These are phyloP conservation scores for Tenthredo livida DNA, from an alignment of 2,888 invertebrate genomes.

Conservation along the genomic window DNA sequence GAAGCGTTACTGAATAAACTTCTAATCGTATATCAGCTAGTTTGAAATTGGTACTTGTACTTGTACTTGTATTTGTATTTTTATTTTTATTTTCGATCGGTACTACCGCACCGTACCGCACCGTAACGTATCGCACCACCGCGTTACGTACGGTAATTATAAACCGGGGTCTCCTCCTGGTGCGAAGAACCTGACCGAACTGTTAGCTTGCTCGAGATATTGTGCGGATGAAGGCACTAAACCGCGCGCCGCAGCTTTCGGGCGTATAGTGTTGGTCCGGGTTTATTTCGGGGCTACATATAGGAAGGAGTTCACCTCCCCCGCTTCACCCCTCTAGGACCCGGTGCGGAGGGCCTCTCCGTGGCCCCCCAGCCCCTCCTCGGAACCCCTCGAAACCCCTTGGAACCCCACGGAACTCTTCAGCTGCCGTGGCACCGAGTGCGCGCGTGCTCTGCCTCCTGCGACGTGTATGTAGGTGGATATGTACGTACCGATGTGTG, in stretches of 20 bases:
- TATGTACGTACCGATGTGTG: neutral
- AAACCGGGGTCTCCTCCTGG: constrained; percentile 12
- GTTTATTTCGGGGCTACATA: constrained; percentile 77
- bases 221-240: constrained; percentile 28
- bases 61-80: neutral
- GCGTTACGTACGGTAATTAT: constrained; percentile 11
- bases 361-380: constrained; percentile 59
- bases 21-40: neutral
- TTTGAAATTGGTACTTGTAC: neutral
- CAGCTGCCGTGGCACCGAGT: constrained; percentile 54
- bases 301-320: constrained; percentile 75
- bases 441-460: constrained; percentile 47
- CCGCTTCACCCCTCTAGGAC: constrained; percentile 64
- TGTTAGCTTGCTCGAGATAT: constrained; percentile 41
- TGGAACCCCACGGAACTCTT: constrained; percentile 50
- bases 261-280: constrained; percentile 74
- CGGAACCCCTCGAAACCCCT: constrained; percentile 53
- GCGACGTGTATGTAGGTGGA: constrained; percentile 27
- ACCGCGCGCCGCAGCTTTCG: constrained; percentile 71
- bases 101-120: constrained; percentile 27
- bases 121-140: constrained; percentile 14
- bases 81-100: neutral
- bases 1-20: neutral
- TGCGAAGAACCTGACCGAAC: constrained; percentile 46
- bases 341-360: constrained; percentile 52